A percentile compares a stretch with the other conserved stretches of the same genome.
Evolutionary conservation across 1,140 invertebrate genomes (phyloP).

Genomic region (Probaryconus sp.): DNA sequence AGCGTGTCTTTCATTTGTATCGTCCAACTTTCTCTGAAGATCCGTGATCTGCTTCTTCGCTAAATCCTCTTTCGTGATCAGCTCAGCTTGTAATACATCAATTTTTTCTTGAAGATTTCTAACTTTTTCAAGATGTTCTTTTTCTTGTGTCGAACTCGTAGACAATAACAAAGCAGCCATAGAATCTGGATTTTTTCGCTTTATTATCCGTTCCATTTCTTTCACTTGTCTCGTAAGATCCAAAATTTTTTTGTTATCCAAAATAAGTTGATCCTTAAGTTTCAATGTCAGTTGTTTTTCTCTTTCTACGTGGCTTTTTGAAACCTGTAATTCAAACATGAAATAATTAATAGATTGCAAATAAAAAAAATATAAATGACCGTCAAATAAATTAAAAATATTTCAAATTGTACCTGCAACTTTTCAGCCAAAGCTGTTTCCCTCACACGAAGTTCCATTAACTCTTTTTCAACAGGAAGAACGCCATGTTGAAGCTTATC

Average conservation of each 20-base stretch:
- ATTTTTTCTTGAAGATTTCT: conserved; percentile 85
- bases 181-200: conserved; percentile 87
- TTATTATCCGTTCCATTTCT: conserved; percentile 88
- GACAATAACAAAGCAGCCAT: conserved; percentile 85
- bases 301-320: conserved; percentile 76
- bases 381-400: background rate
- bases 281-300: conserved; percentile 81
- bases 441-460: conserved; percentile 68
- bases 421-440: conserved; percentile 73
- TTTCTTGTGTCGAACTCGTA: conserved; percentile 81
- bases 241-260: conserved; percentile 83
- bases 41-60: conserved; percentile 84
- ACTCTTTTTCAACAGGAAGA: conserved; percentile 73
- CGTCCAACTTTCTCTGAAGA: conserved; percentile 85
- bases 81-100: conserved; percentile 82
- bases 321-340: conserved; percentile 52
- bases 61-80: conserved; percentile 81
- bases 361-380: too few relatives aligned
- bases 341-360: background rate
- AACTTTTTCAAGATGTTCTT: conserved; percentile 69
- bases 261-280: conserved; percentile 82
- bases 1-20: conserved; percentile 86
- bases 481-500: conserved; percentile 70
- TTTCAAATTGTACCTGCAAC: conserved; percentile 61
- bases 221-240: conserved; percentile 88